Evolutionary conservation across 2,113 vertebrate genomes (phyloP).

Genomic region (Tor tambroides): DNA sequence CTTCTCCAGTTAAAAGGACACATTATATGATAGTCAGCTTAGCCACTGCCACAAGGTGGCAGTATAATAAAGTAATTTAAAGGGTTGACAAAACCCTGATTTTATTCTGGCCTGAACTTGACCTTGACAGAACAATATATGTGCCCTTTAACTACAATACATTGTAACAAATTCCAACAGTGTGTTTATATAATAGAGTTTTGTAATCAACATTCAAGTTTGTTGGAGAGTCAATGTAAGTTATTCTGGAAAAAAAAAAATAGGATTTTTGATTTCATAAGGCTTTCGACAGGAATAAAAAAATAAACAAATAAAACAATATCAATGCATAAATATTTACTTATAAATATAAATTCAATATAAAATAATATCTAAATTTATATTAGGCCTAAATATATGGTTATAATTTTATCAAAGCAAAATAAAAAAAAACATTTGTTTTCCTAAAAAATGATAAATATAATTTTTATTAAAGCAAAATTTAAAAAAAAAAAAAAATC

Average conservation of each 20-base stretch:
- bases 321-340: background rate
- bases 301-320: background rate
- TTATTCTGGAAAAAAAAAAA: background rate
- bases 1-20: background rate
- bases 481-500: too few relatives aligned
- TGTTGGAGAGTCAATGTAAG: background rate
- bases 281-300: background rate
- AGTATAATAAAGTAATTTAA: slow-evolving; percentile 57
- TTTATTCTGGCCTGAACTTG: slow-evolving; percentile 75
- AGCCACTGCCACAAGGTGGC: slow-evolving; percentile 67
- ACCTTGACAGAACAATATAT: slow-evolving; percentile 63
- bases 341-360: background rate
- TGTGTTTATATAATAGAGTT: background rate
- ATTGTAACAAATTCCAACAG: background rate
- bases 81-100: slow-evolving; percentile 50
- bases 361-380: background rate
- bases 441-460: too few relatives aligned
- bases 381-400: too few relatives aligned
- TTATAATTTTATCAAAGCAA: too few relatives aligned
- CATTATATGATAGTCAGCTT: background rate
- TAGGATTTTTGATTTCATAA: background rate
- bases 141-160: background rate
- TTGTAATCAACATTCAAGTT: background rate
- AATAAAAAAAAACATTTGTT: too few relatives aligned
- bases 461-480: too few relatives aligned